A percentile compares a stretch with the other conserved stretches of the same genome.
Conservation (phyloP, 2,113 vertebrate species). For the Deroptyus accipitrinus region DNA sequence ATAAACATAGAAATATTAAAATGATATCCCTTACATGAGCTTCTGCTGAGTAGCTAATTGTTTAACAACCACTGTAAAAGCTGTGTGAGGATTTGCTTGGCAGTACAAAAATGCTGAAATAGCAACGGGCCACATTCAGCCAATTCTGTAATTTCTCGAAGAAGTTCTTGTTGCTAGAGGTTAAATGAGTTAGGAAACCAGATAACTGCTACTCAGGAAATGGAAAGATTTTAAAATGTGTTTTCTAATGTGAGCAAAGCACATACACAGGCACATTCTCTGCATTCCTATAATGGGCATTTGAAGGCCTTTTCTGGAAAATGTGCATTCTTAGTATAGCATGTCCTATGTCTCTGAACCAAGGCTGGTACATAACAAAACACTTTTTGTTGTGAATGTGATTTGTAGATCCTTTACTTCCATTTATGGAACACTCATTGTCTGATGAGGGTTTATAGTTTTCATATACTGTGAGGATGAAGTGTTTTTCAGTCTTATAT, state of each 20-base stretch:
- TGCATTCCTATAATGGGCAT: background rate
- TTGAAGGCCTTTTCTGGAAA: background rate
- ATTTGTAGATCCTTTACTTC: background rate
- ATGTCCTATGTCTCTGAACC: background rate
- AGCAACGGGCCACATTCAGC: background rate
- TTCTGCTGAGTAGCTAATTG: background rate
- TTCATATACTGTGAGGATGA: background rate
- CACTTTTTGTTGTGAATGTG: fast-evolving
- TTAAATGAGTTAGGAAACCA: background rate
- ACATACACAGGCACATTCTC: background rate
- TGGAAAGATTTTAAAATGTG: background rate
- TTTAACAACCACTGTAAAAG: background rate
- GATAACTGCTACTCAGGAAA: background rate
- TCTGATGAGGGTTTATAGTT: background rate
- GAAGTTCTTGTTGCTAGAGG: background rate
- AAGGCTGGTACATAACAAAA: background rate
- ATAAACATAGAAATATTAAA: background rate
- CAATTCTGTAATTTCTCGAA: background rate
- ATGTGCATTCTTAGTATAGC: background rate
- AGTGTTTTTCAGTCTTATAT: background rate
- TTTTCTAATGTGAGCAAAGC: background rate
- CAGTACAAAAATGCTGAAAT: background rate
- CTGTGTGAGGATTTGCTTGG: background rate
- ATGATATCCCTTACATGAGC: background rate
- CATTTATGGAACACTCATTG: background rate